These are phyloP conservation scores for Drosophila persimilis DNA, from an alignment of 1,140 invertebrate genomes.

Conservation along the genomic window DNA sequence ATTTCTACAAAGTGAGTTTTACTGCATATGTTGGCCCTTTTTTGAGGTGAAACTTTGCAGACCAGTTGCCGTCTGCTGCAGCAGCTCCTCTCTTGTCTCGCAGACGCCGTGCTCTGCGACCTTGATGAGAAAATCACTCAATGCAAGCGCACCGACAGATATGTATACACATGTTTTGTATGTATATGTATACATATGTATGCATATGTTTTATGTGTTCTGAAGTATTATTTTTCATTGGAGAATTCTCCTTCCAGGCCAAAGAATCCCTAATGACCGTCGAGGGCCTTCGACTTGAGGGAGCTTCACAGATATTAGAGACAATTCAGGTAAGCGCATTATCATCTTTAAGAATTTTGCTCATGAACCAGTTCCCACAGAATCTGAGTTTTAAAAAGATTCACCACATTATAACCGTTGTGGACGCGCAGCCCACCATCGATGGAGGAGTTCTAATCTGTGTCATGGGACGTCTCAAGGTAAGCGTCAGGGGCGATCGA, in stretches of 20 bases:
- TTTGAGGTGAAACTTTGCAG: no score
- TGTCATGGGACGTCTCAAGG: slow-evolving; percentile 96
- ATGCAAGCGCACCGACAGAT: no score
- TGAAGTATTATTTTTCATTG: no score
- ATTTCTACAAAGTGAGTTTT: no score
- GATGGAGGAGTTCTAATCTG: slow-evolving; percentile 97
- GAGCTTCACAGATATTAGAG: slow-evolving; percentile 96
- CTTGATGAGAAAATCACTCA: no score
- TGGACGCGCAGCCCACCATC: slow-evolving; percentile 97
- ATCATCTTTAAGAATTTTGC: neutral
- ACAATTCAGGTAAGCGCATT: slow-evolving; percentile 91
- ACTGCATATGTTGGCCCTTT: no score
- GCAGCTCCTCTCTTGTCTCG: no score
- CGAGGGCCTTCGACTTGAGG: slow-evolving; percentile 95
- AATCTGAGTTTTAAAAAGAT: slow-evolving; percentile 96
- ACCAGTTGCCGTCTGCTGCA: no score
- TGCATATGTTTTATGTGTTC: no score
- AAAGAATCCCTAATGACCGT: slow-evolving; percentile 97
- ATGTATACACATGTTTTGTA: no score
- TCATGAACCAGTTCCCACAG: slow-evolving; percentile 80
- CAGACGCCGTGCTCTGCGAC: no score
- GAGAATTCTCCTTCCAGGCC: slow-evolving; percentile 85
- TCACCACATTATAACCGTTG: slow-evolving; percentile 92
- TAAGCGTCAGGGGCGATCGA: slow-evolving; percentile 82
- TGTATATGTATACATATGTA: no score